These are phyloP conservation scores for Nysson spinosus DNA, from an alignment of 2,888 invertebrate genomes.

Conservation along the genomic window DNA sequence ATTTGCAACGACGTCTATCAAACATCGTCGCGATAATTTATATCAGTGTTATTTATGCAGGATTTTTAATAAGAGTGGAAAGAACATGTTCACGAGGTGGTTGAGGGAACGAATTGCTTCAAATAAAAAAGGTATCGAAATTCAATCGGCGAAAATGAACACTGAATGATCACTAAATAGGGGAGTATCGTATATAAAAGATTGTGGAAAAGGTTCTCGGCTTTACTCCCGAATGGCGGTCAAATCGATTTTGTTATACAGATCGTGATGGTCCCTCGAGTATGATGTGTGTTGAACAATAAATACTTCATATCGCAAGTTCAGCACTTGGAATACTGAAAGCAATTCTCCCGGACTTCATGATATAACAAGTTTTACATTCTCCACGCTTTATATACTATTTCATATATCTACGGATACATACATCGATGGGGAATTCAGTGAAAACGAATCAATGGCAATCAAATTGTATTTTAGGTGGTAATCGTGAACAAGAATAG, in stretches of 20 bases:
- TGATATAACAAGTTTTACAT: constrained; percentile 41
- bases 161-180: constrained; percentile 11
- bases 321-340: constrained; percentile 51
- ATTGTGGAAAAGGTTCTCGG: constrained; percentile 1
- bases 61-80: too few species aligned
- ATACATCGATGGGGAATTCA: too few species aligned
- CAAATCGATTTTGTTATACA: constrained; percentile 63
- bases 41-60: too few species aligned
- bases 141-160: constrained; percentile 10
- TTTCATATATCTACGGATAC: neutral
- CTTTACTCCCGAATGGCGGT: constrained; percentile 35
- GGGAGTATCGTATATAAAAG: constrained; percentile 30
- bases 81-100: too few species aligned
- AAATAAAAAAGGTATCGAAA: too few species aligned
- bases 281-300: constrained; percentile 52
- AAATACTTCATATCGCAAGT: constrained; percentile 61
- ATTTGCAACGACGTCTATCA: constrained; percentile 6
- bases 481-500: too few species aligned
- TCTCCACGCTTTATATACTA: neutral
- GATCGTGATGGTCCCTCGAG: constrained; percentile 48
- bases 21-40: neutral
- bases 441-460: too few species aligned
- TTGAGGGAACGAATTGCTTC: too few species aligned
- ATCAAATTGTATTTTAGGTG: too few species aligned
- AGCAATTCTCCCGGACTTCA: constrained; percentile 43